These are phyloP conservation scores for Aix galericulata DNA, from an alignment of 2,113 vertebrate genomes.

Conservation along the genomic window DNA sequence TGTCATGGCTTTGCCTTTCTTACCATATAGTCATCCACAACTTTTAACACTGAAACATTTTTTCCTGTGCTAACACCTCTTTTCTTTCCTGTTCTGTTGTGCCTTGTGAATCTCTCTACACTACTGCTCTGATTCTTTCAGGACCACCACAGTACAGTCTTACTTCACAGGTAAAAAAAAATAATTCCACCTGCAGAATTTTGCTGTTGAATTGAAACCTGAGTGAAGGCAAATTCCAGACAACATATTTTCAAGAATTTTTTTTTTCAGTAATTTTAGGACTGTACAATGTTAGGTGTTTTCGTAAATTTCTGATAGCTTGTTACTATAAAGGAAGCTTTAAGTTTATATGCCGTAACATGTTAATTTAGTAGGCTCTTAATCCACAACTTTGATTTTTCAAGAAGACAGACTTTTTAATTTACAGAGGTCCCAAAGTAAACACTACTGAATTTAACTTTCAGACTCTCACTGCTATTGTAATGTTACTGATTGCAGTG, in stretches of 20 bases:
- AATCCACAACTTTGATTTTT: not conserved
- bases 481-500: not conserved
- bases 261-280: not conserved
- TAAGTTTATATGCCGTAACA: not conserved
- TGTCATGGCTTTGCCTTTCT: rapidly evolving
- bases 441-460: not conserved
- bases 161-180: not conserved
- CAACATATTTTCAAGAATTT: not conserved
- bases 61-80: not conserved
- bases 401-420: not conserved
- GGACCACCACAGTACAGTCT: not conserved
- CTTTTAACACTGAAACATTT: not conserved
- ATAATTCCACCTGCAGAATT: not conserved
- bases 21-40: not conserved
- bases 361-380: not conserved
- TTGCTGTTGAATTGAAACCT: not conserved
- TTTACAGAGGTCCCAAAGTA: not conserved
- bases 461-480: not conserved
- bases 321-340: not conserved
- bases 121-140: conserved; percentile 1
- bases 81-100: not conserved
- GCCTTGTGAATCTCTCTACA: not conserved
- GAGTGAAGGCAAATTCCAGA: not conserved
- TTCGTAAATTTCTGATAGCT: not conserved
- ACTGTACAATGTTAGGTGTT: not conserved